Percentiles rank a stretch among this genome's conserved stretches.
Evolutionary conservation across 2,888 invertebrate species (phyloP).

Genomic region (Nephrotoma guestfalica): DNA sequence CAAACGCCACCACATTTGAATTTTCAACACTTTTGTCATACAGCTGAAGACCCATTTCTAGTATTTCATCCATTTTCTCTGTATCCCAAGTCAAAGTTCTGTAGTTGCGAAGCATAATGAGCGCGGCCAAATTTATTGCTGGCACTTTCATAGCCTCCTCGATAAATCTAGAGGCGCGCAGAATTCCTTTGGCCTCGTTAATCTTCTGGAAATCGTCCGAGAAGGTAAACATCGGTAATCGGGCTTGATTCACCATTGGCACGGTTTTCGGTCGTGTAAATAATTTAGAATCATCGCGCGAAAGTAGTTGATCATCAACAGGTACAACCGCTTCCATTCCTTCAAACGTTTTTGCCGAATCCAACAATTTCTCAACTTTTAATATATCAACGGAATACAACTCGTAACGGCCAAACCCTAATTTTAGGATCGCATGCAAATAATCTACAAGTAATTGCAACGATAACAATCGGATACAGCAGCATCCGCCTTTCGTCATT

Average conservation of each 20-base stretch:
- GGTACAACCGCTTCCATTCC: neutral
- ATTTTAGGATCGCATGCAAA: neutral
- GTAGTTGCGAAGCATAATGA: constrained; percentile 26
- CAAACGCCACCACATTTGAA: constrained; percentile 2
- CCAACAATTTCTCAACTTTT: neutral
- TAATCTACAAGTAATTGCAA: neutral
- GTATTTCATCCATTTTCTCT: constrained; percentile 25
- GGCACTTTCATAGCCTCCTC: constrained; percentile 24
- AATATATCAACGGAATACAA: constrained; percentile 4
- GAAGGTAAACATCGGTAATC: constrained; percentile 2
- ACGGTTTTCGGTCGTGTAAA: neutral
- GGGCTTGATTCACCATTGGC: neutral
- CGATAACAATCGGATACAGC: neutral
- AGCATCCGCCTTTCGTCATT: constrained; percentile 6
- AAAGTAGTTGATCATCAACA: neutral
- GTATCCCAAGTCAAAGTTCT: constrained; percentile 29
- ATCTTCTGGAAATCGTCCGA: constrained; percentile 17
- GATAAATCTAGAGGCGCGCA: constrained; percentile 26
- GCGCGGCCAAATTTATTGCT: constrained; percentile 27
- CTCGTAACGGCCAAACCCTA: neutral
- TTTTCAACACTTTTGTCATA: neutral
- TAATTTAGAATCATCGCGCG: neutral
- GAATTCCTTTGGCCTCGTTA: constrained; percentile 22
- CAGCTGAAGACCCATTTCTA: constrained; percentile 20
- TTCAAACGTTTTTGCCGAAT: neutral